Evolutionary conservation across 1,140 invertebrate species (phyloP).

Genomic region (Scaptomyza hsui): DNA sequence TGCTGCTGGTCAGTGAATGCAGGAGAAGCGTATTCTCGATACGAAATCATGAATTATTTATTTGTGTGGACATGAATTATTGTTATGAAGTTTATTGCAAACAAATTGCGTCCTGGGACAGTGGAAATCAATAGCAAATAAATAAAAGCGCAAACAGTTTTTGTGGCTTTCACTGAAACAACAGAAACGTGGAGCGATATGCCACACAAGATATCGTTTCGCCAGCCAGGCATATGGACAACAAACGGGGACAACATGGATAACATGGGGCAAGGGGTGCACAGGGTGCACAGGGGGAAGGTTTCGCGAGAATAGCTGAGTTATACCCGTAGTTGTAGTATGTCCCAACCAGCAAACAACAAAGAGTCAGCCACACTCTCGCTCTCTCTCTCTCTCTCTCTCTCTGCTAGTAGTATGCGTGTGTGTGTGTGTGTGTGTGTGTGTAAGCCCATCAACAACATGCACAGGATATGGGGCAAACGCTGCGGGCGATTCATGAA

Average conservation of each 20-base stretch:
- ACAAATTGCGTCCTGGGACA: constrained; percentile 83
- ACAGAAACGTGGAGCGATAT: constrained; percentile 46
- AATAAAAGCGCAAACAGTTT: constrained; percentile 82
- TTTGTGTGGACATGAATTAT: constrained; percentile 83
- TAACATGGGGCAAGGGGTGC: constrained; percentile 3
- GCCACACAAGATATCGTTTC: constrained; percentile 39
- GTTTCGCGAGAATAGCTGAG: constrained; percentile 32
- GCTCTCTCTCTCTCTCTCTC: neutral
- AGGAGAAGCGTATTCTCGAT: constrained; percentile 34
- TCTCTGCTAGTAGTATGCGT: neutral
- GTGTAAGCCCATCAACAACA: constrained; percentile 75
- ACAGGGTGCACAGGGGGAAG: neutral
- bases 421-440: constrained; percentile 38
- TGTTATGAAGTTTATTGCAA: constrained; percentile 84
- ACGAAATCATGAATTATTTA: constrained; percentile 79
- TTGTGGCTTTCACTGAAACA: constrained; percentile 76
- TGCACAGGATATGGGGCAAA: constrained; percentile 67
- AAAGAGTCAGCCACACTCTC: constrained; percentile 22
- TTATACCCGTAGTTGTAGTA: constrained; percentile 31
- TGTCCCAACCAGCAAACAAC: constrained; percentile 43
- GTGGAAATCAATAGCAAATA: constrained; percentile 83
- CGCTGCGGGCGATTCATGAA: constrained; percentile 80
- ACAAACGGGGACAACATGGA: too few species aligned
- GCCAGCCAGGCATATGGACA: constrained; percentile 17
- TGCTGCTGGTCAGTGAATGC: constrained; percentile 26